Evolutionary conservation across 2,113 vertebrate species (phyloP), one percentile per base, ranked within the genome.

Genomic region (Phrynosoma platyrhinos): DNA sequence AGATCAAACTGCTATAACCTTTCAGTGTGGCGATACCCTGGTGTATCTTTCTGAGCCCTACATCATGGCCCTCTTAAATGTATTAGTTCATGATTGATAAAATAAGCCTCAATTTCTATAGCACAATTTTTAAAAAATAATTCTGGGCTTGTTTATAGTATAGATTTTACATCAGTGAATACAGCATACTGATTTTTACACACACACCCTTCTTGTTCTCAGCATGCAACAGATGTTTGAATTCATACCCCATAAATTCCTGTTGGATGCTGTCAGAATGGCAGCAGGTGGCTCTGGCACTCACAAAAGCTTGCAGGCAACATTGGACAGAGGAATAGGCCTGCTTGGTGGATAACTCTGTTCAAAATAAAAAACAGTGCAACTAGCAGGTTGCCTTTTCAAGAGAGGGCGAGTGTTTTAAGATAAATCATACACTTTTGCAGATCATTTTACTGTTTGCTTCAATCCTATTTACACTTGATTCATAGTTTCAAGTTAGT

Each of bases 181-280:
- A 64, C 27, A 23, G 14, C 30, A 74, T 62, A n/a, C 69, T 62
- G 14, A 30, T 75, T 87, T 74, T 76, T 32, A 74, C 53, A 75
- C 27, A 64, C 14, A 36, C 36, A 36, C 23, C 40, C 27, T 64
- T 27, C 86, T 62, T n/a, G 52, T 82, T 82, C 86, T 66, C 79
- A 47, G 53, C 25, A 82, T 75, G 55, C 55, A 75, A 75, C 79
- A 87, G 79, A 87, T 81, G 79, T 74, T 87, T 30, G n/a, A 62
- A 75, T 82, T 75, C 40, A n/a, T 42, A 58, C 53, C 36, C 53
- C 79, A 82, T 82, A 87, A 62, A 82, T 75, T 87, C 53, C 79
- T 82, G 23, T 25, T 55, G 32, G 79, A 74, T 30, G 52, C 68
- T 87, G 52, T 87, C 85, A 87, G 80, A 81, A 42, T 2, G 14